Evolutionary conservation across 1,140 invertebrate species (phyloP).

Genomic region (Calosoma granatense): DNA sequence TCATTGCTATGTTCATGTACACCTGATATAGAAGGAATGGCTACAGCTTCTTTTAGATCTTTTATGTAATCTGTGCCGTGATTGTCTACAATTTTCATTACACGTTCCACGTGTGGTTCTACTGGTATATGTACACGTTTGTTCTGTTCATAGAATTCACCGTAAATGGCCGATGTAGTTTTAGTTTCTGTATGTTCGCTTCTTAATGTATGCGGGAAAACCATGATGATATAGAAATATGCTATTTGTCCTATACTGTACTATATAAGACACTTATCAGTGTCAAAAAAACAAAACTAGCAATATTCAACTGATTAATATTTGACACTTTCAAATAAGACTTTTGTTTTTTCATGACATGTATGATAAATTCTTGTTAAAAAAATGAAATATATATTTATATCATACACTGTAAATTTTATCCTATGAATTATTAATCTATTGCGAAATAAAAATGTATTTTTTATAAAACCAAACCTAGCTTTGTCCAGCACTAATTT

Average conservation of each 20-base stretch:
- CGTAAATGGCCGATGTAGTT: constrained; percentile 28
- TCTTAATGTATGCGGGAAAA: constrained; percentile 29
- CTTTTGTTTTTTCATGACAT: too few species aligned
- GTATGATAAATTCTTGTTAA: too few species aligned
- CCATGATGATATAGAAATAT: constrained; percentile 22
- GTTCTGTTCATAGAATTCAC: constrained; percentile 25
- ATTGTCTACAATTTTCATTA: constrained; percentile 28
- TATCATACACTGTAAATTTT: too few species aligned
- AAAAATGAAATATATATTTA: too few species aligned
- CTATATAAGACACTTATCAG: not conserved
- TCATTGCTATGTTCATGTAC: constrained; percentile 22
- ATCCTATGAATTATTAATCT: too few species aligned
- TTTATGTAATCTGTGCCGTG: constrained; percentile 21
- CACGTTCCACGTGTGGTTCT: constrained; percentile 22
- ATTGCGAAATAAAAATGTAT: too few species aligned
- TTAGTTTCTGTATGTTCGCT: constrained; percentile 31
- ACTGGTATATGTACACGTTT: constrained; percentile 28
- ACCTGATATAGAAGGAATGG: constrained; percentile 25
- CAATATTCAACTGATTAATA: not conserved
- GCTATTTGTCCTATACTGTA: too few species aligned
- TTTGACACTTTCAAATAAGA: not conserved
- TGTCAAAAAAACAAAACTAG: not conserved
- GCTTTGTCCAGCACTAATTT: too few species aligned
- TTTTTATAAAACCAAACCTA: too few species aligned
- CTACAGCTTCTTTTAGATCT: constrained; percentile 24